Conservation (phyloP, 2,113 vertebrate species). For the Myotis lucifugus region DNA sequence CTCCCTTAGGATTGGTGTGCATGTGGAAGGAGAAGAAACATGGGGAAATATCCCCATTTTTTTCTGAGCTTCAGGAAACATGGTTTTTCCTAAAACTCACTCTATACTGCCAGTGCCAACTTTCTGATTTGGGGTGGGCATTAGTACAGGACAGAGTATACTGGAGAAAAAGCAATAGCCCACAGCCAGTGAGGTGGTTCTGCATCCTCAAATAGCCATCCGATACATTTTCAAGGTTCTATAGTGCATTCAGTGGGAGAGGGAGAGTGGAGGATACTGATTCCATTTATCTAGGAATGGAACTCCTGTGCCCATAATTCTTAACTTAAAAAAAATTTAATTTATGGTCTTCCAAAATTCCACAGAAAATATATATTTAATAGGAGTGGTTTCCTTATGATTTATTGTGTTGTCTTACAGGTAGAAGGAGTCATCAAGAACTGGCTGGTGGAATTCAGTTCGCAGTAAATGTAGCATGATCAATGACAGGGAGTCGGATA, state of each 20-base stretch:
- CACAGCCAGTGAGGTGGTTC: background rate
- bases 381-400: constrained; percentile 13
- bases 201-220: background rate
- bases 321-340: constrained; percentile 14
- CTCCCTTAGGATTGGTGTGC: rapidly evolving
- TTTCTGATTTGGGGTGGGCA: background rate
- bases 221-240: background rate
- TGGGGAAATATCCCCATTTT: rapidly evolving
- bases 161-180: background rate
- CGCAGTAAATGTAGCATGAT: constrained; percentile 27
- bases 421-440: constrained; percentile 64
- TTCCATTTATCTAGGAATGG: background rate
- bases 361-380: constrained; percentile 63
- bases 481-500: background rate
- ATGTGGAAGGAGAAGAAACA: background rate
- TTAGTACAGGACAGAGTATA: background rate
- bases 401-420: constrained; percentile 60
- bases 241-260: background rate
- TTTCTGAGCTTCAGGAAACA: background rate
- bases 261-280: background rate
- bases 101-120: background rate
- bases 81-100: background rate
- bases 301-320: background rate
- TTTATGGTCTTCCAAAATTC: background rate
- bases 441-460: constrained; percentile 36